These are phyloP conservation scores for Dissostichus mawsoni DNA, from an alignment of 2,113 vertebrate species.

Conservation along the genomic window DNA sequence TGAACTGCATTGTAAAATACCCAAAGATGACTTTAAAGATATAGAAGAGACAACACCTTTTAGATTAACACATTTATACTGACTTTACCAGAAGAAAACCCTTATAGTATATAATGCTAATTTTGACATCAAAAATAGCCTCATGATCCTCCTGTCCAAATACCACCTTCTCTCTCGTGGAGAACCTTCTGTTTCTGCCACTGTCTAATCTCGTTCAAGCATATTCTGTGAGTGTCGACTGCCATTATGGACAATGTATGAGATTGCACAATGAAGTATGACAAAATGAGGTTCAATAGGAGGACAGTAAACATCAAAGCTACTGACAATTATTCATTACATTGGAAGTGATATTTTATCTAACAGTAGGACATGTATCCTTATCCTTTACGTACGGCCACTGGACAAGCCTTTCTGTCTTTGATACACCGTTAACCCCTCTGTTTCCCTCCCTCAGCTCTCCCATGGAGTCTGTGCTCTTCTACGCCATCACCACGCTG, in stretches of 20 bases:
- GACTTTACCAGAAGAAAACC: not conserved
- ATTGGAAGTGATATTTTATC: not conserved
- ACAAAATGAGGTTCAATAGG: not conserved
- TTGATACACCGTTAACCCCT: not conserved
- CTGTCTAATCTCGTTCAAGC: not conserved
- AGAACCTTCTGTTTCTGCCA: not conserved
- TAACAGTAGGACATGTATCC: not conserved
- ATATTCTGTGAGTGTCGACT: not conserved
- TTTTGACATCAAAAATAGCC: not conserved
- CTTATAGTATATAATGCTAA: not conserved
- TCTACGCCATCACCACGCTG: constrained; percentile 97
- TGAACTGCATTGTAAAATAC: no score
- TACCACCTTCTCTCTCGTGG: not conserved
- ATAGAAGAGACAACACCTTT: no score
- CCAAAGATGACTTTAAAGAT: no score
- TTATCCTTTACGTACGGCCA: not conserved
- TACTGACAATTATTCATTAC: not conserved
- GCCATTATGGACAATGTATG: not conserved
- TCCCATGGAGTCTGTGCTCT: constrained; percentile 94
- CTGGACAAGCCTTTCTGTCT: not conserved
- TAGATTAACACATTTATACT: not conserved
- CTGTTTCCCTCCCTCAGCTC: constrained; percentile 82
- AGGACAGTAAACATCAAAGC: not conserved
- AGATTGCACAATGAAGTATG: not conserved
- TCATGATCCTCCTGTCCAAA: no score